These are phyloP conservation scores for Opisthograptis luteolata DNA, from an alignment of 2,888 invertebrate genomes.

Conservation along the genomic window DNA sequence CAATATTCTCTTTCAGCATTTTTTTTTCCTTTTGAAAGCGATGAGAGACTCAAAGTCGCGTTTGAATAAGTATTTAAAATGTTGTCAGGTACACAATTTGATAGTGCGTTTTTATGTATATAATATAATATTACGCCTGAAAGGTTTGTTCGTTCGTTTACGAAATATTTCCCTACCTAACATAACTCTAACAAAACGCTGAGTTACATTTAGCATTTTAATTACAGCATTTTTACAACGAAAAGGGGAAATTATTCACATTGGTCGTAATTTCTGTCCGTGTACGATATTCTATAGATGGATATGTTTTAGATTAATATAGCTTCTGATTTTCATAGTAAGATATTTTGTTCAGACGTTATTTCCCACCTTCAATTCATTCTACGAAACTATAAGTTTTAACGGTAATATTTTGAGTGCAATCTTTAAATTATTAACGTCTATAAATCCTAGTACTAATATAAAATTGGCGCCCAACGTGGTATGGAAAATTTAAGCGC, in stretches of 20 bases:
- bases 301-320: no score
- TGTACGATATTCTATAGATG: neutral
- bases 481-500: slow-evolving; percentile 8
- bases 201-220: slow-evolving; percentile 25
- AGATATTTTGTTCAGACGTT: no score
- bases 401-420: no score
- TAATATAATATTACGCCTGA: slow-evolving; percentile 47
- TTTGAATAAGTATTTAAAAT: slow-evolving; percentile 37
- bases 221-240: slow-evolving; percentile 21
- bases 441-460: neutral
- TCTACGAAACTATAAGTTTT: no score
- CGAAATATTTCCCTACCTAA: slow-evolving; percentile 47
- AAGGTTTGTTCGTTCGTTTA: slow-evolving; percentile 52
- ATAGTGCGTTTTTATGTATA: slow-evolving; percentile 47
- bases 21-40: slow-evolving; percentile 25
- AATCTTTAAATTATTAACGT: no score
- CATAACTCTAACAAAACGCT: slow-evolving; percentile 42
- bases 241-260: slow-evolving; percentile 4
- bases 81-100: slow-evolving; percentile 35
- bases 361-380: no score
- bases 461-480: neutral
- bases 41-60: slow-evolving; percentile 32
- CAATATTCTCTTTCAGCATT: slow-evolving; percentile 19
- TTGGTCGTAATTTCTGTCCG: neutral
- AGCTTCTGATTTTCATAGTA: no score